Evolutionary conservation across 2,113 vertebrate genomes (phyloP).

Genomic region (mouse (Mus musculus)): DNA sequence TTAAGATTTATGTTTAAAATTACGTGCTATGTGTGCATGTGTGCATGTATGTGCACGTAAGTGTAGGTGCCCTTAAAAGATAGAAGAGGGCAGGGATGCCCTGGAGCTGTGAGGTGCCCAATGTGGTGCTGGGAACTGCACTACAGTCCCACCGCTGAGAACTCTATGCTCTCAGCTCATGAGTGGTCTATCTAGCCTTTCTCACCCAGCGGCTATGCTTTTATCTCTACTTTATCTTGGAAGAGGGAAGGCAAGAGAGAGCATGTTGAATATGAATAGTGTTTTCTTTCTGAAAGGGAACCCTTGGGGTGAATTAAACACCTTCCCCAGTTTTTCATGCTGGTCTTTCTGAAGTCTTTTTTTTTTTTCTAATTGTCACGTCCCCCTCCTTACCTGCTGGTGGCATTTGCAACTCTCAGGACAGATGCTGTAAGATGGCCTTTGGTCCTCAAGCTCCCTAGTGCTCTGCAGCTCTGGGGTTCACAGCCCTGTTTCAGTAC

Average conservation of each 20-base stretch:
- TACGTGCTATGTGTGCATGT: neutral
- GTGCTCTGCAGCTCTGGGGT: neutral
- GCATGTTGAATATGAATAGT: neutral
- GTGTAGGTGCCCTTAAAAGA: neutral
- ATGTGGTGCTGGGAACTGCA: neutral
- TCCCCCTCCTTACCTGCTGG: neutral
- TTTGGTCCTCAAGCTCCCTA: neutral
- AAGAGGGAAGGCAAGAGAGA: neutral
- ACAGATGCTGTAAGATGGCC: neutral
- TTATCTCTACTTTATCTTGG: neutral
- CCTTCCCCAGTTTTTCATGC: neutral
- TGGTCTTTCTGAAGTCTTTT: neutral
- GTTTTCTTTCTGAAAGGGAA: neutral
- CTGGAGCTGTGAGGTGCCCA: neutral
- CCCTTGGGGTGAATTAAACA: neutral
- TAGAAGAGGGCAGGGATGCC: neutral
- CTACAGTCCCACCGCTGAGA: neutral
- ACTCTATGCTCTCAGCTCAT: too few relatives aligned
- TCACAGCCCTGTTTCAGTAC: fast-evolving
- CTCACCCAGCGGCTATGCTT: neutral
- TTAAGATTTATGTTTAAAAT: neutral
- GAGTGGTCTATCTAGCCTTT: neutral
- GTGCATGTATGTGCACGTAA: neutral
- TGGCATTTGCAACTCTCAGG: neutral
- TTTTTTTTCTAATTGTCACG: neutral